A percentile compares a stretch with the other conserved stretches of the same genome.
These are phyloP conservation scores for Echeneis naucrates DNA, from an alignment of 2,797 vertebrate species.

Conservation along the genomic window DNA sequence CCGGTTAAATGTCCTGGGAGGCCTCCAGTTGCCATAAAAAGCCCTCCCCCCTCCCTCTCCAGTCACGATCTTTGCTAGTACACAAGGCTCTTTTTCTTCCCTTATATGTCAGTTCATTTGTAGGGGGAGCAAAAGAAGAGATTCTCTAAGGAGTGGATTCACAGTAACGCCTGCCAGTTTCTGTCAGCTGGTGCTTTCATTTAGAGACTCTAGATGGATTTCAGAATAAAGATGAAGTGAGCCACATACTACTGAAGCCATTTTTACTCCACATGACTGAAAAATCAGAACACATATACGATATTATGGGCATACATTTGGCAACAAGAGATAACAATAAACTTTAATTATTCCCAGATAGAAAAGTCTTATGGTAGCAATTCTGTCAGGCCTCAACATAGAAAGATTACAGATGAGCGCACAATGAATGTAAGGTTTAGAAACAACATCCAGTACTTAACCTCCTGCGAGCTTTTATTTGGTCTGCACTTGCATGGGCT, in stretches of 20 bases:
- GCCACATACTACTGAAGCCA: slow-evolving; percentile 34
- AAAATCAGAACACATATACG: slow-evolving; percentile 19
- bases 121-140: slow-evolving; percentile 72
- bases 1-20: slow-evolving; percentile 73
- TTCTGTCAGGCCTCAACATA: slow-evolving; percentile 7
- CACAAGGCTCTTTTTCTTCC: slow-evolving; percentile 72
- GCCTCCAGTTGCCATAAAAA: slow-evolving; percentile 72
- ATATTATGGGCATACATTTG: slow-evolving; percentile 21
- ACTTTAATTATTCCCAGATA: slow-evolving; percentile 20
- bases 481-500: too few relatives aligned
- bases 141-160: slow-evolving; percentile 77
- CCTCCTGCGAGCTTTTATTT: too few relatives aligned
- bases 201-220: slow-evolving; percentile 70
- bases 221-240: slow-evolving; percentile 65
- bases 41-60: slow-evolving; percentile 27
- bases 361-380: slow-evolving; percentile 14
- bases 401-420: slow-evolving; percentile 1
- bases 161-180: slow-evolving; percentile 79
- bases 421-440: slow-evolving; percentile 20
- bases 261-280: slow-evolving; percentile 39
- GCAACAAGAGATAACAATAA: slow-evolving; percentile 22
- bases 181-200: slow-evolving; percentile 79
- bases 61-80: slow-evolving; percentile 71
- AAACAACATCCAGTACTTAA: not conserved
- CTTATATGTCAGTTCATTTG: slow-evolving; percentile 81